Base-by-base conservation (phyloP, 2,113 vertebrate species). In the Tetraodon nigroviridis region DNA sequence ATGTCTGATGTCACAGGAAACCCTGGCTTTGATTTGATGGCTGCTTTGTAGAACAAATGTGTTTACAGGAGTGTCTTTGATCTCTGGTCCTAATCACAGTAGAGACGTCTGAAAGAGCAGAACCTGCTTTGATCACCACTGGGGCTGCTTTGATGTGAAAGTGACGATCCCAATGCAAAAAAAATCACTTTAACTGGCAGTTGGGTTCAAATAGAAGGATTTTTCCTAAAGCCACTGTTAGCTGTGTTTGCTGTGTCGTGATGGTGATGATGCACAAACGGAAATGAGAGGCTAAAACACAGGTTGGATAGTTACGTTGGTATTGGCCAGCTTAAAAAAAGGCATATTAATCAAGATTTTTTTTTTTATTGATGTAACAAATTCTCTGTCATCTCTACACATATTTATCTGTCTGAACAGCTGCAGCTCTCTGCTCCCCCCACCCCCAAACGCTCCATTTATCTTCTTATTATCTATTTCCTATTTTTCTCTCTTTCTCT, bases 181-280 rank as follows among this genome's bases (percentile, higher is more conserved):
- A 72, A 81, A 85, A 84, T 80, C 72, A 60, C 72, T 76, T 84
- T 65, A 83, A 11, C 10, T 11, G 7, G 32, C 32, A 37, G 32
- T 37, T 37, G 7, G 10, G 8, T 32, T 32, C 8, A 7, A 37
- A 37, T 11, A 11, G 32, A 37, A 11, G 3, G 1, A 37, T 8
- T 37, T 8, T 12, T 12, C 10, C 1, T 2, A 11, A 11, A 37
- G 32, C 32, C 11, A 37, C 32, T 37, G 32, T 37, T 37, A 32
- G 29, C 29, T 32, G 6, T 32, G 6, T 32, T 32, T 32, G 8
- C 32, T 11, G 1, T 11, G 8, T 32, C 8, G 29, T 32, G 5
- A 37, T 37, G 11, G 32, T 37, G 1, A 37, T 37, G 32, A 37
- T 37, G 32, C 32, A 37, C 10, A 37, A 37, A 37, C 11, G 4